Evolutionary conservation across 1,140 invertebrate genomes (phyloP).

Genomic region (Drosophila rhopaloa): DNA sequence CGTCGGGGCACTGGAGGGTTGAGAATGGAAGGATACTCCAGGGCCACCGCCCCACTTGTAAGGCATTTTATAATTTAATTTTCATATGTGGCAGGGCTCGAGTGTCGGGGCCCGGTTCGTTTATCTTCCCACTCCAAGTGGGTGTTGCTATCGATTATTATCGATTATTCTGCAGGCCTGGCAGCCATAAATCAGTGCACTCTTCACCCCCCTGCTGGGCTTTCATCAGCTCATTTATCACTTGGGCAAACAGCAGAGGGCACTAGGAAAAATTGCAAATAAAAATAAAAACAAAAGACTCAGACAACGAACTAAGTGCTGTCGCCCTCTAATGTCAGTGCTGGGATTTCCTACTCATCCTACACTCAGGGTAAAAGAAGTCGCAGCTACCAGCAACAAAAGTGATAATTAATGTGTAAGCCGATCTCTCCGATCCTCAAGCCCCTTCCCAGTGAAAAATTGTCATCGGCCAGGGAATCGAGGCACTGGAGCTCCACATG

Average conservation of each 20-base stretch:
- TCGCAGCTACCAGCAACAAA: slow-evolving; percentile 61
- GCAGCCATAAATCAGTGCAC: slow-evolving; percentile 64
- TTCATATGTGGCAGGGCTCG: slow-evolving; percentile 58
- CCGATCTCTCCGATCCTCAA: slow-evolving; percentile 43
- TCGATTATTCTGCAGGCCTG: slow-evolving; percentile 69
- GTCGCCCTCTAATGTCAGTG: slow-evolving; percentile 65
- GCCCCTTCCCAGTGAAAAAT: slow-evolving; percentile 47
- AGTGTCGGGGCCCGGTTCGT: slow-evolving; percentile 7
- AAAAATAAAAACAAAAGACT: slow-evolving; percentile 68
- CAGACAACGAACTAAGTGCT: slow-evolving; percentile 62
- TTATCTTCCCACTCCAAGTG: slow-evolving; percentile 51
- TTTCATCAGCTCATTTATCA: slow-evolving; percentile 80
- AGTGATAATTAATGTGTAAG: slow-evolving; percentile 83
- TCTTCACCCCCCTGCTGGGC: slow-evolving; percentile 21
- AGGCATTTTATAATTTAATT: slow-evolving; percentile 82
- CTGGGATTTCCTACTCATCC: slow-evolving; percentile 29
- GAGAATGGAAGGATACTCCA: slow-evolving; percentile 24
- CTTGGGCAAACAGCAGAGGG: slow-evolving; percentile 48
- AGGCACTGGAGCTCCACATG: slow-evolving; percentile 54
- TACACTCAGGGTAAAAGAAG: slow-evolving; percentile 1
- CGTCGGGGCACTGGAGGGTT: slow-evolving; percentile 15
- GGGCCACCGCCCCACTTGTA: slow-evolving; percentile 69
- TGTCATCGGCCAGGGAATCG: slow-evolving; percentile 54
- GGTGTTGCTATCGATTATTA: slow-evolving; percentile 80
- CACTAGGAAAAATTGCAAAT: slow-evolving; percentile 11